Evolutionary conservation across 2,113 vertebrate genomes (phyloP).

Genomic region (Orthonyx spaldingii): DNA sequence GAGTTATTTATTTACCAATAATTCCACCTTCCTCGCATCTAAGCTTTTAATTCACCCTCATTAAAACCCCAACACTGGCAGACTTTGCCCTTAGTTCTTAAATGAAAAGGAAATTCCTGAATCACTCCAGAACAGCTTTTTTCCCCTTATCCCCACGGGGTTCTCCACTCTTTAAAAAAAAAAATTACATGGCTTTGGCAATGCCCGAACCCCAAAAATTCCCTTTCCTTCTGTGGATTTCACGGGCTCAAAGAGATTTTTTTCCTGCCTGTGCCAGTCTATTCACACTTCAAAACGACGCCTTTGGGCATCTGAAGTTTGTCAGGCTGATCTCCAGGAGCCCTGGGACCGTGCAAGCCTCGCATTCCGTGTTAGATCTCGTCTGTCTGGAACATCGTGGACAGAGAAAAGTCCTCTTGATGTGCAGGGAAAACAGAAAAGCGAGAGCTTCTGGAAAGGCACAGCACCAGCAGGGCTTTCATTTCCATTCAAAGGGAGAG

Average conservation of each 20-base stretch:
- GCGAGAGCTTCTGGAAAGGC: not conserved
- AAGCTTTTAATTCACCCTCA: not conserved
- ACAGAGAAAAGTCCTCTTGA: not conserved
- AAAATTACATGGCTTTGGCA: accelerated
- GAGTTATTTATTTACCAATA: not conserved
- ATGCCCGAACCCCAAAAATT: not conserved
- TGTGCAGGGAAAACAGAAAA: not conserved
- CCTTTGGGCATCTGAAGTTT: not conserved
- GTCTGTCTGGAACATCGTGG: not conserved
- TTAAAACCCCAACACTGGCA: not conserved
- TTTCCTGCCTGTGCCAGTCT: not conserved
- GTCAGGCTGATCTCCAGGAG: not conserved
- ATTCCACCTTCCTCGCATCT: not conserved
- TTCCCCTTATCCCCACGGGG: not conserved
- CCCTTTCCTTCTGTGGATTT: not conserved
- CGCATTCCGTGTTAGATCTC: not conserved
- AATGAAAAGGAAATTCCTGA: not conserved
- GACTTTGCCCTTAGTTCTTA: not conserved
- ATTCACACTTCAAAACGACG: not conserved
- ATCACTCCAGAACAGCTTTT: not conserved
- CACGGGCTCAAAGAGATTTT: not conserved
- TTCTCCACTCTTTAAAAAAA: not conserved
- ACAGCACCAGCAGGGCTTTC: not conserved
- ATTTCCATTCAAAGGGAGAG: not conserved
- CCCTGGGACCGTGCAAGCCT: not conserved